Conservation (phyloP, 2,113 vertebrate species). For the Clupea harengus region DNA sequence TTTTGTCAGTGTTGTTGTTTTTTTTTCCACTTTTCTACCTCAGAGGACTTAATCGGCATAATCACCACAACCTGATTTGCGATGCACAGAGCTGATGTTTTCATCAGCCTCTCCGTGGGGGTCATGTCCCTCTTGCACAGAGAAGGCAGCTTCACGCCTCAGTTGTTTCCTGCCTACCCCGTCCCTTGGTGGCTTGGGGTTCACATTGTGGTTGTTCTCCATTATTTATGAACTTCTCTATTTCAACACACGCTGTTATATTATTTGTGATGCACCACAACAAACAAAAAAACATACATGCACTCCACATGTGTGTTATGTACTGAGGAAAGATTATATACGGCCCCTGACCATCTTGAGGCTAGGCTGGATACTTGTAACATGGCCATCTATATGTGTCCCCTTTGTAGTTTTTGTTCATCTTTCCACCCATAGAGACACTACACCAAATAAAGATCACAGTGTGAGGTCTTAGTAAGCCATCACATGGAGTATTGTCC, state of each 20-base stretch:
- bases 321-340: neutral
- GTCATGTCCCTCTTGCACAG: neutral
- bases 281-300: neutral
- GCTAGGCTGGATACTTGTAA: neutral
- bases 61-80: neutral
- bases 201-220: neutral
- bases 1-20: neutral
- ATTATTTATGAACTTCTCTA: neutral
- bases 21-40: neutral
- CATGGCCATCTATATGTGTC: neutral
- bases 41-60: neutral
- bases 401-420: neutral
- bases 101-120: neutral
- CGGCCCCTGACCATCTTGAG: neutral
- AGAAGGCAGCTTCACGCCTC: neutral
- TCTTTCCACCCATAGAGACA: neutral
- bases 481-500: neutral
- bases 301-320: neutral
- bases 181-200: neutral
- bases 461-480: neutral
- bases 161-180: neutral
- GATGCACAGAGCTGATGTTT: constrained; percentile 3
- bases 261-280: neutral
- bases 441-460: neutral
- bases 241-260: neutral